Evolutionary conservation across 1,140 invertebrate genomes (phyloP), one percentile per base, ranked within the genome.

Genomic region (Zaprionus capensis): DNA sequence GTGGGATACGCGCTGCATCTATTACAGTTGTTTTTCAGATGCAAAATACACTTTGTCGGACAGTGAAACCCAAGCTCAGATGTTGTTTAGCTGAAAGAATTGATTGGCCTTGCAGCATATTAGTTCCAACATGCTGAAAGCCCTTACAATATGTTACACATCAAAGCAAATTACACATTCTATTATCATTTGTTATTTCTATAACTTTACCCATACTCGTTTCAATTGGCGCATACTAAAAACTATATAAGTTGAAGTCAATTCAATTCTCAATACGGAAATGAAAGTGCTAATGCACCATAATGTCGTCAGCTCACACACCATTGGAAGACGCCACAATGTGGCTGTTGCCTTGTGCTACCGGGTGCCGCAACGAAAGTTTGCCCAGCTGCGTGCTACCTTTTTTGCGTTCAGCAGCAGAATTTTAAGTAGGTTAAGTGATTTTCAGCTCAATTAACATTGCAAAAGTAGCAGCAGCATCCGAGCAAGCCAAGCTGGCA

Each of bases 371-470:
- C 34, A 28, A 41, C 51, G 28, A 46, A 67, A 58, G 53, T 57
- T 46, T 67, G 12, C 53, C n/a, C 12, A n/a, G 24, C 46, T 51
- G 17, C 20, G 46, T 51, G 22, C 46, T 51, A 51, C 46, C 38
- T 63, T 73, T 55, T 62, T 69, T 51, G 49, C 53, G 41, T 69
- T 20, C 28, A 59, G 26, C 24, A 26, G 26, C 53, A 41, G 72
- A 55, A 56, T 53, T 63, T 65, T 41, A 81, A 81, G 65, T 88
- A 69, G 81, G 78, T 79, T 87, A 87, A 88, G 78, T 87, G 85
- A 87, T 88, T 87, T 88, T 87, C 81, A 76, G 81, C 78, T 87
- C 84, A 87, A 87, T 87, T 87, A 87, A 84, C 79, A 84, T 77
- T 75, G 76, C 31, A 31, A 20, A 66, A 41, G 24, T n/a, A 61